Evolutionary conservation across 2,888 invertebrate species (phyloP).

Genomic region (Junonia oenone): DNA sequence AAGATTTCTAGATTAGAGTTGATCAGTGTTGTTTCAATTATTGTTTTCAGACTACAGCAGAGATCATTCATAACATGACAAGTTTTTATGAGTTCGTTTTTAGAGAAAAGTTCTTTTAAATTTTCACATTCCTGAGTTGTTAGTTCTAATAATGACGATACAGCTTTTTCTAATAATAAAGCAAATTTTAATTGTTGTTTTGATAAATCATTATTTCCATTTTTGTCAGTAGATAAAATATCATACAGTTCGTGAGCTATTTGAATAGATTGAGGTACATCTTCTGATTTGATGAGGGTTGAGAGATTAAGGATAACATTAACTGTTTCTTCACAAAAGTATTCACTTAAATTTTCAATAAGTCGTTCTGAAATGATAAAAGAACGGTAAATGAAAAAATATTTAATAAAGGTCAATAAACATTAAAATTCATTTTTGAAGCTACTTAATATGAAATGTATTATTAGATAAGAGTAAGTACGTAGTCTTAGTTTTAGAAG

Average conservation of each 20-base stretch:
- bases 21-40: background rate
- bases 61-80: background rate
- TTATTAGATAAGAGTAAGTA: too few species aligned
- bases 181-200: constrained; percentile 32
- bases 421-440: too few species aligned
- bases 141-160: constrained; percentile 32
- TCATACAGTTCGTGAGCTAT: constrained; percentile 9
- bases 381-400: background rate
- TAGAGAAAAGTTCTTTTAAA: background rate
- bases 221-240: constrained; percentile 15
- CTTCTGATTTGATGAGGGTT: background rate
- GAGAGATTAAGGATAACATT: background rate
- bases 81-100: background rate
- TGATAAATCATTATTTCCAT: constrained; percentile 23
- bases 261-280: constrained; percentile 3
- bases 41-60: background rate
- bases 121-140: constrained; percentile 33
- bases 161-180: constrained; percentile 34
- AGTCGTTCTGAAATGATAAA: constrained; percentile 2
- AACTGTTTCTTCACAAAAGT: background rate
- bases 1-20: background rate
- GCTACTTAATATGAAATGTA: too few species aligned
- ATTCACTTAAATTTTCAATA: background rate
- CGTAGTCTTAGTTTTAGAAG: too few species aligned
- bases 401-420: background rate